Evolutionary conservation across 2,797 vertebrate genomes (phyloP), one percentile per base, ranked within the genome.

Genomic region (Sus cebifrons): DNA sequence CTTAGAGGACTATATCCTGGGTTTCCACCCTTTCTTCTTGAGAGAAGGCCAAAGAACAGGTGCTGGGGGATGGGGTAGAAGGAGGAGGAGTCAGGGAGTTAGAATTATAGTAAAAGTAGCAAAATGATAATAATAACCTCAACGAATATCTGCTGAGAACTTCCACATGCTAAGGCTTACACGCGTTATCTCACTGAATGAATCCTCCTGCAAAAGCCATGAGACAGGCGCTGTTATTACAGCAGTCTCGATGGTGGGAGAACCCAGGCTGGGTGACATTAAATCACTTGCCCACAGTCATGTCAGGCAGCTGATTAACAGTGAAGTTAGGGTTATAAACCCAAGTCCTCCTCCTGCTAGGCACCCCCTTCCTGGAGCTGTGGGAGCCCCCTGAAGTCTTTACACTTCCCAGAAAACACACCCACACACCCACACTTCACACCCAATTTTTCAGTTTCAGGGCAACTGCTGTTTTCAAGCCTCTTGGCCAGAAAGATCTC

Each of bases 31-130:
- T 49, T 81, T n/a, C 91, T 7, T 18, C 10, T 5, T 40, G 68
- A 36, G 13, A 87, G 40, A 29, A 52, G 44, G 65, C 62, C 93
- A 62, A 68, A 82, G 74, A n/a, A 52, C 27, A 27, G 36, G 12
- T 77, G 75, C 10, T 18, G 6, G 60, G 64, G 16, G 75, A 29
- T 16, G 77, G 7, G 54, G 44, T 49, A 49, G 6, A 49, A 49
- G 62, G 73, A 77, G n/a, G 60, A 71, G 29, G 75, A 29, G 15
- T 29, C 62, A 17, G 29, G 84, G 49, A 44, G 40, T 44, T 74
- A 13, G 70, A 82, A 93, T 79, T 70, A 65, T 1, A 40, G 67
- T 67, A 60, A 95, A 93, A 95, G 73, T 5, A 67, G 78, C 73
- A 81, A 84, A 86, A 94, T 32, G 36, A 74, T 81, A 56, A 62